Percentiles rank a stretch among this genome's conserved stretches.
Conservation (phyloP, 2,797 vertebrate species). For the Protonibea diacanthus region DNA sequence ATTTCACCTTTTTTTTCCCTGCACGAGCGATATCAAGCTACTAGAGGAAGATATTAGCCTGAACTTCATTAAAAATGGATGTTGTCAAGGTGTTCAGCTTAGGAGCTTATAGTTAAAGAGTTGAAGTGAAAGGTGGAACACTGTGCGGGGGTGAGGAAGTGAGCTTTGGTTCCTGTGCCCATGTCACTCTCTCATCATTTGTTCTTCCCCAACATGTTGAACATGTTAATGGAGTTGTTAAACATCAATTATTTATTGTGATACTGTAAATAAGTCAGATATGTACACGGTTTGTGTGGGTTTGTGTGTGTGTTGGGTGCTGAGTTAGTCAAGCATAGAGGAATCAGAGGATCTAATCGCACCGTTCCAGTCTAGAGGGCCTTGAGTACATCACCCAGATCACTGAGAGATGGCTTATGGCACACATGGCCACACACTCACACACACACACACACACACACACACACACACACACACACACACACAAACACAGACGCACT, state of each 20-base stretch:
- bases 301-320: conserved; percentile 10
- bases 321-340: conserved; percentile 47
- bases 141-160: neutral
- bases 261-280: conserved; percentile 54
- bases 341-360: conserved; percentile 69
- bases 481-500: neutral
- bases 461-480: neutral
- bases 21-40: neutral
- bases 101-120: conserved; percentile 10
- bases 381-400: conserved; percentile 61
- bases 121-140: conserved; percentile 33
- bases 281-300: conserved; percentile 38
- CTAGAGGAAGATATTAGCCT: conserved; percentile 8
- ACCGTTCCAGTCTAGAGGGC: conserved; percentile 69
- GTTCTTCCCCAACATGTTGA: conserved; percentile 33
- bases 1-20: conserved; percentile 21
- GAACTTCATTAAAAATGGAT: conserved; percentile 14
- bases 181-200: conserved; percentile 10
- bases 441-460: neutral
- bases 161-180: conserved; percentile 21
- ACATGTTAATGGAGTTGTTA: conserved; percentile 55
- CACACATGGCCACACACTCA: neutral
- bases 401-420: conserved; percentile 12
- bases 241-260: conserved; percentile 62
- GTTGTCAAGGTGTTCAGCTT: conserved; percentile 9